Evolutionary conservation across 1,140 invertebrate species (phyloP).

Genomic region (Dendrolimus punctatus): DNA sequence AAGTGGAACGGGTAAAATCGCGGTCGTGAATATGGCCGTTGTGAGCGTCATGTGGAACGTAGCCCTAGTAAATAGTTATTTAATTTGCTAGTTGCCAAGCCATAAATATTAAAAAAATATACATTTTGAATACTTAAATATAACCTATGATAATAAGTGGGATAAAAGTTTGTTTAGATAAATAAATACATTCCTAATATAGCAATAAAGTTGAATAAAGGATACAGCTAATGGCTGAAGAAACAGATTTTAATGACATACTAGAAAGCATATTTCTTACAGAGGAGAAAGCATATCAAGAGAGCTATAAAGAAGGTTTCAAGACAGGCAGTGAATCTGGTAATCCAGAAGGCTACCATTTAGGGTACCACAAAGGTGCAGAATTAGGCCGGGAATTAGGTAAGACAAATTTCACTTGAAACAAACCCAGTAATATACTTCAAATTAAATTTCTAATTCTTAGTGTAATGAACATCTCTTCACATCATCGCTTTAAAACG

Average conservation of each 20-base stretch:
- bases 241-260: conserved; percentile 76
- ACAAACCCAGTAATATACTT: background rate
- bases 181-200: background rate
- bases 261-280: conserved; percentile 75
- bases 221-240: conserved; percentile 44
- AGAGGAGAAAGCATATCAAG: conserved; percentile 72
- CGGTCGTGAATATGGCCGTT: no score
- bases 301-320: conserved; percentile 76
- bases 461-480: background rate
- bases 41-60: no score
- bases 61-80: no score
- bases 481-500: no score
- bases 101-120: no score
- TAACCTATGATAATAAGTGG: background rate
- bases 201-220: background rate
- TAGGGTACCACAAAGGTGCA: conserved; percentile 77
- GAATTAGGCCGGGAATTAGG: conserved; percentile 77
- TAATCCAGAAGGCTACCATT: conserved; percentile 75
- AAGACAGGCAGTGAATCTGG: conserved; percentile 68
- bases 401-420: conserved; percentile 15
- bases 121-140: background rate
- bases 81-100: no score
- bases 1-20: no score
- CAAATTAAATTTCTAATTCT: background rate
- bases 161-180: background rate